Base-by-base conservation (phyloP, 92 coral and sea anemone species). In the Chrysogorgia sp. region DNA sequence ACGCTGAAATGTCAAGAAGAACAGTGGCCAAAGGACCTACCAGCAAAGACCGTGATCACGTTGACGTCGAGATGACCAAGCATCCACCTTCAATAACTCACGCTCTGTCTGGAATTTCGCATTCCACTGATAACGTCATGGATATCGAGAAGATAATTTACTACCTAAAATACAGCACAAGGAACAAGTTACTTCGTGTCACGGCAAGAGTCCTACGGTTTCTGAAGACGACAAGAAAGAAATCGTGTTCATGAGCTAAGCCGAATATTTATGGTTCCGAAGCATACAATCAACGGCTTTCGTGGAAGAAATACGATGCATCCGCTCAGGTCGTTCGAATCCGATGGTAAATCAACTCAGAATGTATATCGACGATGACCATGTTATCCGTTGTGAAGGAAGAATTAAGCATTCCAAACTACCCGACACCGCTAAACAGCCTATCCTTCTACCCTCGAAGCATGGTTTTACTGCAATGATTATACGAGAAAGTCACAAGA, bases 231-330 rank as follows among this genome's bases (percentile, higher is more conserved):
- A 37, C 43, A 37, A 37, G 43, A 37, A 37, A 37, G 5, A 5
- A 37, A 37, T 37, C 43, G 6, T 37, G 43, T 37, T 4, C 43
- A 37, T 37, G 43, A 37, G 43, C 12, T 37, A 64, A 64, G 49
- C 71, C 10, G 71, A 67, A 67, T 21, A 48, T 20, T 10, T 47
- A 31, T 68, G 58, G 75, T 40, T 68, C 58, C 2, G 58, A 2
- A 28, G 40, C 50, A 68, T 68, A n/a, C 75, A 68, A 25, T 64
- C 71, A 0, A 64, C 71, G 34, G 71, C 50, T 10, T 64, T 64
- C 21, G 50, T 48, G 9, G 71, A 64, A 21, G 71, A 64, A 48
- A n/a, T 64, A 45, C 41, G 34, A 0, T 64, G 71, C 7, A 34
- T 64, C 25, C 48, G 40, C 0, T 22, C 20, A 33, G 71, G 49